These are phyloP conservation scores for Stichodactyla mertensii DNA, from an alignment of 64 coral and sea anemone species.

Conservation along the genomic window DNA sequence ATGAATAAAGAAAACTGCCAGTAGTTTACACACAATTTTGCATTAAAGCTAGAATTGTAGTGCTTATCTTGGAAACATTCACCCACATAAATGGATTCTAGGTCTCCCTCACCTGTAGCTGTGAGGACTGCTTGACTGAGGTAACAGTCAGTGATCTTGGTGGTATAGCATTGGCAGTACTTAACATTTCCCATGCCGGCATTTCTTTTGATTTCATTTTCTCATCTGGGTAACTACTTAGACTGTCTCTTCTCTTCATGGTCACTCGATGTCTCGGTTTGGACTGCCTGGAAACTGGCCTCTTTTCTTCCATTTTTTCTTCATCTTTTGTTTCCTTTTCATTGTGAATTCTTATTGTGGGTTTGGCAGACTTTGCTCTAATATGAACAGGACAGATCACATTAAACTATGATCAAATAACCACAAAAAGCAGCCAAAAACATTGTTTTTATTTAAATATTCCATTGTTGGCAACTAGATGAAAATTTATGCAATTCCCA, in stretches of 20 bases:
- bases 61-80: too few species aligned
- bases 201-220: not conserved
- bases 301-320: conserved; percentile 22
- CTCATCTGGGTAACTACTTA: conserved; percentile 71
- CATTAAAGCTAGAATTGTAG: too few species aligned
- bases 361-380: not conserved
- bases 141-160: conserved; percentile 86
- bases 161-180: conserved; percentile 61
- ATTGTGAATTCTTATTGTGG: not conserved
- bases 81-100: too few species aligned
- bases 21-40: too few species aligned
- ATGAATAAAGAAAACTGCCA: too few species aligned
- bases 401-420: not conserved
- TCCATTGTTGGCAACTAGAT: not conserved
- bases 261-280: conserved; percentile 6
- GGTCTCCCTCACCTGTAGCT: conserved; percentile 58
- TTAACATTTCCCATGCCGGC: conserved; percentile 82
- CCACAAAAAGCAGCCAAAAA: not conserved
- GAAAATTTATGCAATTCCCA: not conserved
- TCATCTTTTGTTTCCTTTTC: not conserved
- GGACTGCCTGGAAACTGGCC: conserved; percentile 14
- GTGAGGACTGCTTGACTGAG: conserved; percentile 57
- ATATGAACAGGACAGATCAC: not conserved
- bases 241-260: conserved; percentile 21
- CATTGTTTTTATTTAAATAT: too few species aligned